Conservation (phyloP, 2,888 invertebrate genomes). For the Globia sparganii region DNA sequence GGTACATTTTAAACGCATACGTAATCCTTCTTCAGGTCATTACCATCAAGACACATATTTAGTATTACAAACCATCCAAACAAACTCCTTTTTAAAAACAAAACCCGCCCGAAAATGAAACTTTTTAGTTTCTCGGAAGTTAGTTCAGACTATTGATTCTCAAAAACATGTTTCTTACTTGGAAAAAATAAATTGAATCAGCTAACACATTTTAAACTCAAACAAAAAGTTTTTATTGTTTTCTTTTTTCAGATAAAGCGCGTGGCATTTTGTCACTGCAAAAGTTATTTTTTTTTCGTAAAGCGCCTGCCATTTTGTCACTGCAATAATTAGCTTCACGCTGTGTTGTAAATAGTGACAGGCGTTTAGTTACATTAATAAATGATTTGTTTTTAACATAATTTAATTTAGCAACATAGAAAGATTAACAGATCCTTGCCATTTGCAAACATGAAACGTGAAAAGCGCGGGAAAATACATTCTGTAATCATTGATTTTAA, state of each 20-base stretch:
- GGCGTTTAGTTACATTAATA: constrained; percentile 17
- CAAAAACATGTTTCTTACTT: constrained; percentile 21
- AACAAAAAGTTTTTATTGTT: too few species aligned
- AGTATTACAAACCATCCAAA: background rate
- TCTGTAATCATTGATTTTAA: background rate
- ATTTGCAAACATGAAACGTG: too few species aligned
- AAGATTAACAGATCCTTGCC: too few species aligned
- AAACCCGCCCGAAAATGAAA: background rate
- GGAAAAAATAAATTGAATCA: constrained; percentile 18
- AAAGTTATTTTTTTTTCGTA: rapidly evolving
- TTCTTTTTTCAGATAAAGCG: too few species aligned
- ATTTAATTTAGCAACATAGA: too few species aligned
- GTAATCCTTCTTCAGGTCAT: background rate
- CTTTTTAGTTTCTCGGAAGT: background rate
- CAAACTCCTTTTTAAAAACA: background rate
- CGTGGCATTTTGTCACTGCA: too few species aligned
- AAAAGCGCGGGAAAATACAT: constrained; percentile 20
- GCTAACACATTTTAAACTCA: constrained; percentile 15
- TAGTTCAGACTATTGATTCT: constrained; percentile 5
- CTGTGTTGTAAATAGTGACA: background rate
- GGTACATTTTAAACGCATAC: too few species aligned
- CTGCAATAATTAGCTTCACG: constrained; percentile 20
- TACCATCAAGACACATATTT: background rate
- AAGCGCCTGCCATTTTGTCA: constrained; percentile 23
- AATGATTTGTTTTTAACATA: background rate